Conservation (phyloP, 2,113 vertebrate species). For the Microtus richardsoni region DNA sequence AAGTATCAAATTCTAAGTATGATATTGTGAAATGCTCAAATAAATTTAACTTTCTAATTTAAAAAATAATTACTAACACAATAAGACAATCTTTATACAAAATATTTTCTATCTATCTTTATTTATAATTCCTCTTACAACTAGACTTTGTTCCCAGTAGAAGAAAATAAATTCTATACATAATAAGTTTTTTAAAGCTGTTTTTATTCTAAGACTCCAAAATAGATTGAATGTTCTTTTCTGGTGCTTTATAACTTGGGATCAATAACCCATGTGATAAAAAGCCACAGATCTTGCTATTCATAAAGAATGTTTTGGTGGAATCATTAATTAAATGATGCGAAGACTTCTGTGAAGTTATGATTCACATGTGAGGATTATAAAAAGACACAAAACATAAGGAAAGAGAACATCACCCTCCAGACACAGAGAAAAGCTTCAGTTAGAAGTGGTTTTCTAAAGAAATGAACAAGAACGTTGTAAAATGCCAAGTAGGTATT, state of each 20-base stretch:
- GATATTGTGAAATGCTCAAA: background rate
- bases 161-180: slow-evolving; percentile 42
- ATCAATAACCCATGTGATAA: slow-evolving; percentile 14
- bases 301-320: slow-evolving; percentile 43
- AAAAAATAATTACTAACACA: background rate
- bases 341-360: slow-evolving; percentile 53
- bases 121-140: slow-evolving; percentile 7
- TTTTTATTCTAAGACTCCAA: slow-evolving; percentile 52
- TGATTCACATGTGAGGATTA: slow-evolving; percentile 53
- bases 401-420: slow-evolving; percentile 57
- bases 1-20: background rate
- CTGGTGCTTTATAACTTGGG: background rate
- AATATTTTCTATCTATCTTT: slow-evolving; percentile 19
- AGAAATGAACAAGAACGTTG: background rate
- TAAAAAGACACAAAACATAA: slow-evolving; percentile 60
- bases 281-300: slow-evolving; percentile 46
- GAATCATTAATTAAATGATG: slow-evolving; percentile 57
- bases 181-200: slow-evolving; percentile 32
- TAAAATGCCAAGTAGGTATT: slow-evolving; percentile 25
- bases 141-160: slow-evolving; percentile 27
- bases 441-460: slow-evolving; percentile 25
- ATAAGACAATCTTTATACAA: background rate
- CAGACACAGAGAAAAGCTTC: slow-evolving; percentile 11
- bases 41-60: slow-evolving; percentile 47
- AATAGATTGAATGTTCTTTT: background rate